These are phyloP conservation scores for Indri indri DNA, from an alignment of 2,113 vertebrate species.

Conservation along the genomic window DNA sequence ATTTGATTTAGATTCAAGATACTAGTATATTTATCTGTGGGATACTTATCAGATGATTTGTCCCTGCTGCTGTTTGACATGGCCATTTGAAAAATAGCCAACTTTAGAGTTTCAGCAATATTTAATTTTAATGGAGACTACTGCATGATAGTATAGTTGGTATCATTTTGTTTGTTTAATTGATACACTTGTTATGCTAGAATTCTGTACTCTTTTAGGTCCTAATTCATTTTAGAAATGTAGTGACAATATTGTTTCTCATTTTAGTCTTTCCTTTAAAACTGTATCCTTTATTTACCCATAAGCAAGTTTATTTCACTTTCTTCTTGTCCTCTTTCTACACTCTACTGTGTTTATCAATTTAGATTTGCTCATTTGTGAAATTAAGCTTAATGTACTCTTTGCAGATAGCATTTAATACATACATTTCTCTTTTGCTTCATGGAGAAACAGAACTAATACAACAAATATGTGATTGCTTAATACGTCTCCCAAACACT, in stretches of 20 bases:
- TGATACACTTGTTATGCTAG: neutral
- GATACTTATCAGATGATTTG: neutral
- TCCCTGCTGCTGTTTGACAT: neutral
- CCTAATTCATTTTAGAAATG: constrained; percentile 29
- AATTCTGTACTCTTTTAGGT: neutral
- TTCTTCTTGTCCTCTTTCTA: neutral
- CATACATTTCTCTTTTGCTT: neutral
- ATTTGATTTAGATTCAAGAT: constrained; percentile 43
- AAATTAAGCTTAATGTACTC: neutral
- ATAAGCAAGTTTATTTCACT: neutral
- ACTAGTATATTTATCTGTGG: neutral
- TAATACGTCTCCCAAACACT: neutral
- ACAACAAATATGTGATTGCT: neutral
- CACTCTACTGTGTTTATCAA: neutral
- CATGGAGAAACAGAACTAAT: constrained; percentile 16
- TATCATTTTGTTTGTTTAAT: neutral
- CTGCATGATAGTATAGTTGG: neutral
- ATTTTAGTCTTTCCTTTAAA: constrained; percentile 26
- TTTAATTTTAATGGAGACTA: neutral
- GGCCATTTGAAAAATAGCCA: neutral
- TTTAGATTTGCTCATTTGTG: neutral
- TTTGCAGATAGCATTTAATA: neutral
- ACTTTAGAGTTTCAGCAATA: neutral
- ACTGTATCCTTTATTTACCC: neutral
- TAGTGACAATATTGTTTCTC: neutral